phyloP scores from a whole-genome alignment of 2,797 vertebrate species.

The Enoplosus armatus region DNA sequence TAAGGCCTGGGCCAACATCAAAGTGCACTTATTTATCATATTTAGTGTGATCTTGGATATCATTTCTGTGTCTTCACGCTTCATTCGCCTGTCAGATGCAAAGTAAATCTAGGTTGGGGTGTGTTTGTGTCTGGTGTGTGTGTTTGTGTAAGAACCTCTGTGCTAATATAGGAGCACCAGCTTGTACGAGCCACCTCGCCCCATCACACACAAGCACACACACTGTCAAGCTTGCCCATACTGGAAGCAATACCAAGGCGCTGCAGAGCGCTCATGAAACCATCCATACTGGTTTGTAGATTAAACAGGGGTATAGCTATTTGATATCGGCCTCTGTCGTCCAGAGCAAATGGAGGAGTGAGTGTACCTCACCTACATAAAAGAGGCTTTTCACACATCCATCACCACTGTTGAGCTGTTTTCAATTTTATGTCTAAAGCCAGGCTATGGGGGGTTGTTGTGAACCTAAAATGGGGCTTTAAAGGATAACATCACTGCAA shows the following conservation, averaged over 20 bases:
- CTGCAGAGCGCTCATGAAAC: slow-evolving; percentile 4
- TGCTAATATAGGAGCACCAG: slow-evolving; percentile 16
- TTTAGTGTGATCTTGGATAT: slow-evolving; percentile 66
- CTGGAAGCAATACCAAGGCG: slow-evolving; percentile 13
- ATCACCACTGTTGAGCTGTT: background rate
- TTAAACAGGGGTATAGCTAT: slow-evolving; percentile 1
- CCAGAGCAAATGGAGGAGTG: slow-evolving; percentile 10
- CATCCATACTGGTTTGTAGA: slow-evolving; percentile 7
- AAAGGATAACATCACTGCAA: background rate
- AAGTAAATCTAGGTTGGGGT: slow-evolving; percentile 45
- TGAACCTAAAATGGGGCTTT: background rate
- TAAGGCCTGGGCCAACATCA: slow-evolving; percentile 50
- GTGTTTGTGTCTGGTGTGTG: slow-evolving; percentile 19
- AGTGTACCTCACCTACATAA: slow-evolving; percentile 3
- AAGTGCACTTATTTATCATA: slow-evolving; percentile 66
- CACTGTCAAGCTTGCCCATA: slow-evolving; percentile 4
- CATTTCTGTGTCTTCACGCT: slow-evolving; percentile 61
- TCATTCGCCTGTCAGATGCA: slow-evolving; percentile 47
- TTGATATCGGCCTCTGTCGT: slow-evolving; percentile 6
- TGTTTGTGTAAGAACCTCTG: background rate
- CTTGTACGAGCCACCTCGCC: background rate
- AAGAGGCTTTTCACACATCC: slow-evolving; percentile 15
- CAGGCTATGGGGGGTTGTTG: background rate
- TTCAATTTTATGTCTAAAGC: slow-evolving; percentile 1
- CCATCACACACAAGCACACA: background rate